A percentile compares a stretch with the other conserved stretches of the same genome.
Conservation (phyloP, 2,113 vertebrate genomes). For the Potamarius usumacintae region DNA sequence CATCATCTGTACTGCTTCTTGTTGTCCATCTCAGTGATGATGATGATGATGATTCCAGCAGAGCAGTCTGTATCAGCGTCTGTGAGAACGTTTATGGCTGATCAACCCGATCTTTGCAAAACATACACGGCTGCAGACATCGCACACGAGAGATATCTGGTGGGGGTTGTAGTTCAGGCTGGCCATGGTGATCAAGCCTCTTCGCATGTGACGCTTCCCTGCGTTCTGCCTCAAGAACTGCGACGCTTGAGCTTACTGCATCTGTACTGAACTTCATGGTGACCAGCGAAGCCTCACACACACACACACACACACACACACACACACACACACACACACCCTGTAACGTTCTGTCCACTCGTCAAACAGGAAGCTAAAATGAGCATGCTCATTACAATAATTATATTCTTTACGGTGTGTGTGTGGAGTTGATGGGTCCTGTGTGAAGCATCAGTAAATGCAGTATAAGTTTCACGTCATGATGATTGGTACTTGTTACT, state of each 20-base stretch:
- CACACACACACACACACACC: constrained; percentile 26
- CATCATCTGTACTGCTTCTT: background rate
- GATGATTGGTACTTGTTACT: background rate
- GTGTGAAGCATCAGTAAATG: background rate
- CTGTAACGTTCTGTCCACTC: background rate
- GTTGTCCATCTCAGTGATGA: too few species aligned
- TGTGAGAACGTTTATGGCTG: too few species aligned
- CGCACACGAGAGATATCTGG: too few species aligned
- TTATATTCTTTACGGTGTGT: background rate
- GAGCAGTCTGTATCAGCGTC: too few species aligned
- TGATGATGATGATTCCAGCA: too few species aligned
- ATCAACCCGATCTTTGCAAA: too few species aligned
- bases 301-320: constrained; percentile 30
- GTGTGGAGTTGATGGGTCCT: background rate
- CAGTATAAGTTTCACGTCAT: background rate
- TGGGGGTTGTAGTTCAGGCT: too few species aligned
- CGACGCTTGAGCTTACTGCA: too few species aligned
- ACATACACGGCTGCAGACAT: too few species aligned
- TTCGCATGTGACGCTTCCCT: too few species aligned
- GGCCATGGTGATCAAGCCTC: too few species aligned
- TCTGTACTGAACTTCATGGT: background rate
- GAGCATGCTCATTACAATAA: background rate
- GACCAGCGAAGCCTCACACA: background rate
- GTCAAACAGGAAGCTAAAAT: background rate
- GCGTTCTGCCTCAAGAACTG: too few species aligned